Conservation (phyloP, 2,888 invertebrate species). For the Corbicula japonica region DNA sequence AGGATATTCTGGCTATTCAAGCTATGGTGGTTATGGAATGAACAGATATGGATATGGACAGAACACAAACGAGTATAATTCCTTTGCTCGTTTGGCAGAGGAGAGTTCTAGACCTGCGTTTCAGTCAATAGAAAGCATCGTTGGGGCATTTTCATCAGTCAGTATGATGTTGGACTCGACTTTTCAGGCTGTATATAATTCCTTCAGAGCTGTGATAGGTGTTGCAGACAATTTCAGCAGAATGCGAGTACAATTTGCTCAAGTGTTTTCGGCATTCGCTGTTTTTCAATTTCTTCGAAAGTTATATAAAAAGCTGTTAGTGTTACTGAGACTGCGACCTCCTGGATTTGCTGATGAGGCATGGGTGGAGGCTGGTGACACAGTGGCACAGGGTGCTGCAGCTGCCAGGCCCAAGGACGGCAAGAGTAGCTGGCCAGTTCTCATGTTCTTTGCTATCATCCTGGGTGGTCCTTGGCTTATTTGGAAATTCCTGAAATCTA, state of each 20-base stretch:
- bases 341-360: conserved; percentile 85
- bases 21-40: conserved; percentile 69
- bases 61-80: conserved; percentile 67
- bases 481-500: conserved; percentile 90
- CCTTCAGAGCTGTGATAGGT: conserved; percentile 97
- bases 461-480: conserved; percentile 97
- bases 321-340: conserved; percentile 88
- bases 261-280: conserved; percentile 95
- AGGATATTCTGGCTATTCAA: conserved; percentile 25
- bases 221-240: conserved; percentile 98
- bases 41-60: conserved; percentile 71
- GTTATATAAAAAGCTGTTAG: conserved; percentile 92
- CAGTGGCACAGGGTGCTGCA: conserved; percentile 69
- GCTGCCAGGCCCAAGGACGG: conserved; percentile 86
- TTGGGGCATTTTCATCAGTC: conserved; percentile 96
- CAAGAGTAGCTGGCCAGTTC: conserved; percentile 93
- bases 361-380: conserved; percentile 83
- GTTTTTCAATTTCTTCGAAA: conserved; percentile 93
- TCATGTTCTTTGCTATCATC: conserved; percentile 95
- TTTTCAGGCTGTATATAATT: conserved; percentile 97
- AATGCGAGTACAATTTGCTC: conserved; percentile 93
- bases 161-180: conserved; percentile 99
- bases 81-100: conserved; percentile 94
- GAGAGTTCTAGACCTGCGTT: conserved; percentile 97
- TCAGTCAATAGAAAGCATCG: conserved; percentile 96